These are phyloP conservation scores for Phaethon lepturus DNA, from an alignment of 2,113 vertebrate species.

Conservation along the genomic window DNA sequence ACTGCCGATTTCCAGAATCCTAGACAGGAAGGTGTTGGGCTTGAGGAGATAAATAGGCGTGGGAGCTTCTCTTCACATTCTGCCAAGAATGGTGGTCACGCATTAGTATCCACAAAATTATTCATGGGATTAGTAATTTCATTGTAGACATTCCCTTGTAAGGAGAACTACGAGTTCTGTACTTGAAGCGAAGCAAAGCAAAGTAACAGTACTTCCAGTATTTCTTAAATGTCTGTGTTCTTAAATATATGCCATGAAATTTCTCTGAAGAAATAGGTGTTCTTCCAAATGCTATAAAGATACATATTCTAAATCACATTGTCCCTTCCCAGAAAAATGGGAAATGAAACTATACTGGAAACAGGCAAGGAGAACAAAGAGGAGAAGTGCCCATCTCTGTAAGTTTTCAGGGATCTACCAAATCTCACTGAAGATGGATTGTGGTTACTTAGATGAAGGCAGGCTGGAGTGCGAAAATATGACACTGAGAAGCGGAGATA, in stretches of 20 bases:
- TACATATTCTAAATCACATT: not conserved
- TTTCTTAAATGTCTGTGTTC: not conserved
- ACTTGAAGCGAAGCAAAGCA: not conserved
- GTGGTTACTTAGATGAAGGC: not conserved
- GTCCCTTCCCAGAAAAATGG: not conserved
- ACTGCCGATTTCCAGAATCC: not conserved
- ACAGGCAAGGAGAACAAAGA: not conserved
- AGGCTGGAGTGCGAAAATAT: not conserved
- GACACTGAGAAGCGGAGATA: not conserved
- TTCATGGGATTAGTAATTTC: not conserved
- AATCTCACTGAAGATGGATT: not conserved
- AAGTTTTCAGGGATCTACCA: not conserved
- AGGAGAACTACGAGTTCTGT: not conserved
- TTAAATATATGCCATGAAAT: not conserved
- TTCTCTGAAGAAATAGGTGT: not conserved
- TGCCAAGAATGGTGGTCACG: not conserved
- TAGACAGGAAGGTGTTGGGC: not conserved
- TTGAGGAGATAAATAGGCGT: not conserved
- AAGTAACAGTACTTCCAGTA: not conserved
- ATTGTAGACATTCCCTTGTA: not conserved
- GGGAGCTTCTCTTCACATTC: not conserved
- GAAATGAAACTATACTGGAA: not conserved
- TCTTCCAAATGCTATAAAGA: not conserved
- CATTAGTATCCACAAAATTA: not conserved
- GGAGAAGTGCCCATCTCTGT: fast-evolving